These are phyloP conservation scores for Tachycineta bicolor DNA, from an alignment of 2,113 vertebrate genomes.

Conservation along the genomic window DNA sequence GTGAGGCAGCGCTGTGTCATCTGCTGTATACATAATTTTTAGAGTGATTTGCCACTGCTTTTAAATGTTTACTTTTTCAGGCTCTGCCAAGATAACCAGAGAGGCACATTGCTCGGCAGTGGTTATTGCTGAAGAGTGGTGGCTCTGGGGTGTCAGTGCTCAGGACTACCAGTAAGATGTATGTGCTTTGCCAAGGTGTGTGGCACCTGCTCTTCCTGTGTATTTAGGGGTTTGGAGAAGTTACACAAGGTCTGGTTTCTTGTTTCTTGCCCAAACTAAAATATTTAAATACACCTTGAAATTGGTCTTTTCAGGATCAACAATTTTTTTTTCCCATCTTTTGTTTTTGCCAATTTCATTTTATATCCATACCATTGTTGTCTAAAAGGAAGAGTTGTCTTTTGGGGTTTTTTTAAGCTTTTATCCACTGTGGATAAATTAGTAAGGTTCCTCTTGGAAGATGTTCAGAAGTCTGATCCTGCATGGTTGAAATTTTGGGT, in stretches of 20 bases:
- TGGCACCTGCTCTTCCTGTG: background rate
- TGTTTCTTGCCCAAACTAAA: background rate
- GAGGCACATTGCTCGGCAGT: background rate
- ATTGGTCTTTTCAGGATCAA: background rate
- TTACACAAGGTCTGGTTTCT: background rate
- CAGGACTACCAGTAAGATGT: no score
- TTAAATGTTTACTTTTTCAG: background rate
- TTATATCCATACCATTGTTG: background rate
- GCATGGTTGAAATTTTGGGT: background rate
- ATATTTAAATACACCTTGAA: background rate
- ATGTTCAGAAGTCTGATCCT: background rate
- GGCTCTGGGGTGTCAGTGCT: background rate
- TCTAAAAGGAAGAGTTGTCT: background rate
- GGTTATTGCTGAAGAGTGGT: fast-evolving
- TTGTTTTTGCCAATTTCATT: background rate
- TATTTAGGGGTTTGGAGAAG: background rate
- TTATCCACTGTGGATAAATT: background rate
- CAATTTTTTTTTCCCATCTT: background rate
- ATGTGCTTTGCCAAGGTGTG: background rate
- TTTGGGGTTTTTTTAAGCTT: background rate
- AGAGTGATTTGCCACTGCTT: background rate
- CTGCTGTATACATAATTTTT: background rate
- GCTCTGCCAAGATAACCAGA: background rate
- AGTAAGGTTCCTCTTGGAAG: background rate
- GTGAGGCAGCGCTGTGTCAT: background rate